Conservation (phyloP, 2,888 invertebrate species). For the Acleris laterana region DNA sequence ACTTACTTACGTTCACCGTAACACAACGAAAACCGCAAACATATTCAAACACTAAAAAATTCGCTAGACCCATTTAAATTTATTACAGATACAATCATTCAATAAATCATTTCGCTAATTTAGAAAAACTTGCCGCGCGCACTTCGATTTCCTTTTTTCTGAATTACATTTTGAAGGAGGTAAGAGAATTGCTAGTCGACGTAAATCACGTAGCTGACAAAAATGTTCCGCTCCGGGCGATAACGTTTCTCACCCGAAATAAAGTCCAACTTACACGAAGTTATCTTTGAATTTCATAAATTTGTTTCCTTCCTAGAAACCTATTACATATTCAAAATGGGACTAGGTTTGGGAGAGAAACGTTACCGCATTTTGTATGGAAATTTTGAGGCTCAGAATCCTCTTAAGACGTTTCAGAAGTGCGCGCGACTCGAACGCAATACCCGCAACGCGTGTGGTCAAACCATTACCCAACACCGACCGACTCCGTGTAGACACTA, state of each 20-base stretch:
- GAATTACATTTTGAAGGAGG: neutral
- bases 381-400: too few relatives aligned
- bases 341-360: too few relatives aligned
- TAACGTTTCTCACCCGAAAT: too few relatives aligned
- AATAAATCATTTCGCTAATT: conserved; percentile 71
- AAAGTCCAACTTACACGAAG: too few relatives aligned
- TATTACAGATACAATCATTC: conserved; percentile 58
- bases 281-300: too few relatives aligned
- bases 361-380: too few relatives aligned
- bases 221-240: too few relatives aligned
- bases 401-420: conserved; percentile 45
- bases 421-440: conserved; percentile 55
- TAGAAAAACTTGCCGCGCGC: conserved; percentile 56
- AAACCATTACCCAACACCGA: conserved; percentile 69
- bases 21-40: conserved; percentile 67
- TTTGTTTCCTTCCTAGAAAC: too few relatives aligned
- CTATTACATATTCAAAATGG: too few relatives aligned
- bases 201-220: too few relatives aligned
- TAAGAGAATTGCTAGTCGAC: too few relatives aligned
- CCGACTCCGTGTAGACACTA: conserved; percentile 42
- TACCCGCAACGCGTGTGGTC: conserved; percentile 70
- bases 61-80: conserved; percentile 72
- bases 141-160: conserved; percentile 43
- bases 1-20: conserved; percentile 68
- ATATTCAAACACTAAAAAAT: conserved; percentile 79